A percentile compares a stretch with the other conserved stretches of the same genome.
Evolutionary conservation across 2,888 invertebrate genomes (phyloP).

Genomic region (Eucera pruinosa): DNA sequence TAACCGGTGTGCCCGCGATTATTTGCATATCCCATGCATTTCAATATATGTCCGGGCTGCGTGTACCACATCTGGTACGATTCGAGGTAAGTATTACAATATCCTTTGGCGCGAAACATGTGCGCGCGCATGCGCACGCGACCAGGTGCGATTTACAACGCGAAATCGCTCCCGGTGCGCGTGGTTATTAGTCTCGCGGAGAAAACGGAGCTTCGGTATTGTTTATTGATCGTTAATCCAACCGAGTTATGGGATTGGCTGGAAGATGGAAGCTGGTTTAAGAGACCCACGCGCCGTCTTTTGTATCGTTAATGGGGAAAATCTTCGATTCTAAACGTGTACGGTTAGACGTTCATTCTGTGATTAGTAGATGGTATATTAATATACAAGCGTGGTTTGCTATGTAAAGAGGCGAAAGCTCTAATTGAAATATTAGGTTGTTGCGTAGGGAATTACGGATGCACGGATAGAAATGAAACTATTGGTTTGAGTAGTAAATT

Average conservation of each 20-base stretch:
- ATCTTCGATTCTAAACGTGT: neutral
- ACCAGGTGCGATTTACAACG: constrained; percentile 50
- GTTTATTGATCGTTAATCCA: constrained; percentile 17
- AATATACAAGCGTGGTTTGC: neutral
- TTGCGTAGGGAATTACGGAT: too few species aligned
- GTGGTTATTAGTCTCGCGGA: neutral
- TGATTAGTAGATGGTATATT: neutral
- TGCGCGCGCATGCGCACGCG: neutral
- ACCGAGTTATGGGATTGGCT: neutral
- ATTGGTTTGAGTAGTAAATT: too few species aligned
- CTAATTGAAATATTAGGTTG: too few species aligned
- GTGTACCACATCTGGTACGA: constrained; percentile 60
- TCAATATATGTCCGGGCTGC: constrained; percentile 55
- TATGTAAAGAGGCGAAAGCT: too few species aligned
- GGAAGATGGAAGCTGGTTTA: neutral
- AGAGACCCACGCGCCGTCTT: neutral
- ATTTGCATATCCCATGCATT: constrained; percentile 67
- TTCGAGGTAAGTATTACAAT: constrained; percentile 65
- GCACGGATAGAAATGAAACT: too few species aligned
- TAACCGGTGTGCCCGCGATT: constrained; percentile 27
- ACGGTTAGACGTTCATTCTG: neutral
- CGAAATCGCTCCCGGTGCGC: constrained; percentile 24
- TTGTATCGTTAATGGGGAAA: neutral
- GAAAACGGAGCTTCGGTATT: constrained; percentile 11
- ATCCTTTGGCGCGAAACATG: constrained; percentile 30